These are phyloP conservation scores for Balanococcus diminutus DNA, from an alignment of 2,888 invertebrate species.

Conservation along the genomic window DNA sequence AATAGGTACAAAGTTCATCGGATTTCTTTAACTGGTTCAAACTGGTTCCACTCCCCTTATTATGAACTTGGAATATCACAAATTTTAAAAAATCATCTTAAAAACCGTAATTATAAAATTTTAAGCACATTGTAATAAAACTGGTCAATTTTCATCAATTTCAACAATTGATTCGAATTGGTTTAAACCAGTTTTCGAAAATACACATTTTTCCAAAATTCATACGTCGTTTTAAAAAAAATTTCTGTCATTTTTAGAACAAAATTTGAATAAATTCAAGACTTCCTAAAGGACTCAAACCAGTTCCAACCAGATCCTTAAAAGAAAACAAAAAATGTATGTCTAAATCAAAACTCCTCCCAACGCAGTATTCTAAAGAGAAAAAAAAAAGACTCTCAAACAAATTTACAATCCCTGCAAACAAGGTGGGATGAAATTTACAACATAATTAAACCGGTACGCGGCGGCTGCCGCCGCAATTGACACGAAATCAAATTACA, in stretches of 20 bases:
- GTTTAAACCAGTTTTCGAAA: neutral
- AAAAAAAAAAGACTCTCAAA: neutral
- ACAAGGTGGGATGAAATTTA: neutral
- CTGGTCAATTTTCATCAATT: no score
- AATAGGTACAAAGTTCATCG: no score
- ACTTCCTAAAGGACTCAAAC: no score
- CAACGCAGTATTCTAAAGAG: neutral
- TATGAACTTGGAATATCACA: no score
- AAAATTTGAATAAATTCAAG: no score
- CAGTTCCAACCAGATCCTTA: neutral
- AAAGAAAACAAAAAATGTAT: neutral
- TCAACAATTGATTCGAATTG: neutral
- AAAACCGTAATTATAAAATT: no score
- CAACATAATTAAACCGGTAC: constrained; percentile 5
- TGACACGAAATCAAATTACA: constrained; percentile 1
- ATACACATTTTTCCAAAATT: neutral
- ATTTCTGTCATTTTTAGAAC: no score
- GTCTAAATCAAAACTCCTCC: neutral
- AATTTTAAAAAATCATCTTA: no score
- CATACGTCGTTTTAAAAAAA: no score
- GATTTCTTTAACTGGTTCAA: neutral
- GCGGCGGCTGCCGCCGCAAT: neutral
- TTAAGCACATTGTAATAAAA: no score
- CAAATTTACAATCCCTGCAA: neutral
- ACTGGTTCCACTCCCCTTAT: no score